Percentiles rank a stretch among this genome's conserved stretches.
These are phyloP conservation scores for Lycophotia porphyrea DNA, from an alignment of 2,888 invertebrate genomes.

Conservation along the genomic window DNA sequence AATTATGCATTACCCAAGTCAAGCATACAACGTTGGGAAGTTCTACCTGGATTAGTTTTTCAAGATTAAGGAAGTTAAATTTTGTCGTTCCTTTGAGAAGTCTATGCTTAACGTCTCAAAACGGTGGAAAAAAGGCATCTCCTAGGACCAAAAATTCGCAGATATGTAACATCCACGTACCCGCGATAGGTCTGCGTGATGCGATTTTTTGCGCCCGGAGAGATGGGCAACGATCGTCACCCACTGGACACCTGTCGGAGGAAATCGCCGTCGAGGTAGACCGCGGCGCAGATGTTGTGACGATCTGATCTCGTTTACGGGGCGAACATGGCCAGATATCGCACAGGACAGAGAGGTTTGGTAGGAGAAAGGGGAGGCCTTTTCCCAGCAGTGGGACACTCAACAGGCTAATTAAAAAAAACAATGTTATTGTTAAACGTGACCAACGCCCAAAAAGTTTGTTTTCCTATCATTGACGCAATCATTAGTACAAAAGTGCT, in stretches of 20 bases:
- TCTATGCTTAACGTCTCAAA: neutral
- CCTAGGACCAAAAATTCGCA: neutral
- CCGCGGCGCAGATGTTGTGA: too few species aligned
- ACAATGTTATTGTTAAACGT: neutral
- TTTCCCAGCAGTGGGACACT: too few species aligned
- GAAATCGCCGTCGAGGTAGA: too few species aligned
- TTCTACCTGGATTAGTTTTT: neutral
- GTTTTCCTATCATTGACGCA: constrained; percentile 23
- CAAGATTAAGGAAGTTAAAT: neutral
- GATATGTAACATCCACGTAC: neutral
- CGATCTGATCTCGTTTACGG: too few species aligned
- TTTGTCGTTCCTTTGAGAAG: neutral
- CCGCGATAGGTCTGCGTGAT: neutral
- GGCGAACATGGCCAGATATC: too few species aligned
- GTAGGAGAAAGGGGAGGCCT: too few species aligned
- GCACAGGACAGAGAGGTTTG: too few species aligned
- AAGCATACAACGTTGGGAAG: neutral
- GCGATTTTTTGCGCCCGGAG: too few species aligned
- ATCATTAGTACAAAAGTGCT: constrained; percentile 34
- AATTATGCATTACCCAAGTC: constrained; percentile 2
- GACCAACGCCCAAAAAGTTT: constrained; percentile 27
- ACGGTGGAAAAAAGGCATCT: neutral
- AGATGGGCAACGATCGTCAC: too few species aligned
- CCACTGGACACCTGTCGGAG: too few species aligned
- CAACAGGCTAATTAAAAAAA: neutral